phyloP scores from a whole-genome alignment of 30 jellyfish, hydroid and myxozoan genomes.

The Nemopilema nomurai region DNA sequence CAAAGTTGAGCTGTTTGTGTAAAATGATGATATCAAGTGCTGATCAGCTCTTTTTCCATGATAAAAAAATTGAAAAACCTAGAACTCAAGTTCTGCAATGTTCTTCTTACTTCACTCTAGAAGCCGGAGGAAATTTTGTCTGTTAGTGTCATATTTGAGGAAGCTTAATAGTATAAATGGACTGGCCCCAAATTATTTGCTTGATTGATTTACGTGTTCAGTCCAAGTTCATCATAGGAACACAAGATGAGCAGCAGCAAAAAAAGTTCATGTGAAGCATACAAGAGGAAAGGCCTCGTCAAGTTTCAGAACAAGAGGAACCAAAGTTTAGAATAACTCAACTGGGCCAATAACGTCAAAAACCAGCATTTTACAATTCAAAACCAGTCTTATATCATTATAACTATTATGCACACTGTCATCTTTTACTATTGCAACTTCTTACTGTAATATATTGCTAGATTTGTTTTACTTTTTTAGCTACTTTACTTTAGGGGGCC shows the following conservation, averaged over 20 bases:
- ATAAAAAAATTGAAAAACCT: no score
- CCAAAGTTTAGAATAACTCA: conserved; percentile 26
- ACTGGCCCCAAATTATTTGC: conserved; percentile 23
- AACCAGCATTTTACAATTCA: conserved; percentile 14
- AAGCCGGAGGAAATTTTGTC: no score
- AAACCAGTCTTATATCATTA: conserved; percentile 7
- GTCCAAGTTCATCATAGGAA: conserved; percentile 13
- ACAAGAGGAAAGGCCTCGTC: conserved; percentile 41
- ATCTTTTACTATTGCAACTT: conserved; percentile 3
- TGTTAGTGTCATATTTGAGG: no score
- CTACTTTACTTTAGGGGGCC: conserved; percentile 41
- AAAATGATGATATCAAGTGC: no score
- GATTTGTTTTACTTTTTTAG: conserved; percentile 2
- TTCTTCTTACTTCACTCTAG: no score
- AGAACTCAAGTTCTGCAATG: no score
- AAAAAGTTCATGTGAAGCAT: conserved; percentile 22
- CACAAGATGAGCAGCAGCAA: conserved; percentile 45
- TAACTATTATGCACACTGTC: conserved; percentile 2
- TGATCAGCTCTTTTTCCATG: no score
- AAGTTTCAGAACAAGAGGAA: conserved; percentile 38
- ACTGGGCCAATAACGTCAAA: conserved; percentile 6
- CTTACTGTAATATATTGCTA: conserved; percentile 22
- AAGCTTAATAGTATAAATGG: no score
- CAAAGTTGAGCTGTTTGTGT: no score
- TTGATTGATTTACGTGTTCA: conserved; percentile 23